Percentiles rank a stretch among this genome's conserved stretches.
Evolutionary conservation across 2,888 invertebrate species (phyloP).

Genomic region (Xylota segnis): DNA sequence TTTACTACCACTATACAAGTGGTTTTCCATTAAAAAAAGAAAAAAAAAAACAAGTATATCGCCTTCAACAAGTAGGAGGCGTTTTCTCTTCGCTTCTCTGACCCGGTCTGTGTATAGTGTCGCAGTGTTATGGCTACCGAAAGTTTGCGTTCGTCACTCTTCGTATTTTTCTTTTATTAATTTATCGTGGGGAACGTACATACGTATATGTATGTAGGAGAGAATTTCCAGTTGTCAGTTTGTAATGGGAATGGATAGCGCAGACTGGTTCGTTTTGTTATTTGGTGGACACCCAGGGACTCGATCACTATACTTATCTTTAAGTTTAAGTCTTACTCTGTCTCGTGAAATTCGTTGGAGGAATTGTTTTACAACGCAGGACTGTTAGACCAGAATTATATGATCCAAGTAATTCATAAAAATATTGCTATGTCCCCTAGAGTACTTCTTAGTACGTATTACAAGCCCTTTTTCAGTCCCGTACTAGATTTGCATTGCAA

Average conservation of each 20-base stretch:
- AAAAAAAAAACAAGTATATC: slow-evolving; percentile 54
- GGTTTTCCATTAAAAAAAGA: slow-evolving; percentile 49
- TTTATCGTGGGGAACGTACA: neutral
- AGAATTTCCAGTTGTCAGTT: slow-evolving; percentile 22
- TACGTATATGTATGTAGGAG: neutral
- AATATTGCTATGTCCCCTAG: too few relatives aligned
- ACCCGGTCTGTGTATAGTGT: slow-evolving; percentile 34
- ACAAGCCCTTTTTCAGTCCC: too few relatives aligned
- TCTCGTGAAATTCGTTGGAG: too few relatives aligned
- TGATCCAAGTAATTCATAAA: too few relatives aligned
- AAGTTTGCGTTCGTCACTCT: slow-evolving; percentile 71
- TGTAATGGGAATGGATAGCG: slow-evolving; percentile 26
- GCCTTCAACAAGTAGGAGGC: slow-evolving; percentile 74
- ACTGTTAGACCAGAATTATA: too few relatives aligned
- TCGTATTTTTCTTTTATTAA: slow-evolving; percentile 55
- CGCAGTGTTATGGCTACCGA: slow-evolving; percentile 30
- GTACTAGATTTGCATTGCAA: too few relatives aligned
- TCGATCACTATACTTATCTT: neutral
- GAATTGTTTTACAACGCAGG: too few relatives aligned
- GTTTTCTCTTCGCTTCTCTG: slow-evolving; percentile 58
- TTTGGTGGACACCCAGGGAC: neutral
- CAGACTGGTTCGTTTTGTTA: slow-evolving; percentile 45
- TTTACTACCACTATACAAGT: slow-evolving; percentile 54
- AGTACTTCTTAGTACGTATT: too few relatives aligned
- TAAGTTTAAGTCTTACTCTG: too few relatives aligned